Conservation (phyloP, 2,888 invertebrate species). For the Cactoblastis cactorum region DNA sequence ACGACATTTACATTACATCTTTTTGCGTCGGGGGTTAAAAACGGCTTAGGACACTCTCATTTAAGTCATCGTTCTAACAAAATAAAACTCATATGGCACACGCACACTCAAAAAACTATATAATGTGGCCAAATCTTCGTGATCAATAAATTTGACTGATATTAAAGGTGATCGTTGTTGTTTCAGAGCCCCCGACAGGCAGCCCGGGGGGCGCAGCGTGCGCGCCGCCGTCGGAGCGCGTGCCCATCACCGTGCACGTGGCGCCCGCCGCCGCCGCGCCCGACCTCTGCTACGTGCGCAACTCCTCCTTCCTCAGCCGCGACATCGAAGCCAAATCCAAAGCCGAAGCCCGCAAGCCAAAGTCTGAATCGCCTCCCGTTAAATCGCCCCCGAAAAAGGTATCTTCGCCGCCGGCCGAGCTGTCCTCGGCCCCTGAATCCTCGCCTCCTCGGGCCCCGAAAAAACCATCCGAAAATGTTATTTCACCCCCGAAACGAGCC, state of each 20-base stretch:
- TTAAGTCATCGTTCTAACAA: no score
- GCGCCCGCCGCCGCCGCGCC: slow-evolving; percentile 21
- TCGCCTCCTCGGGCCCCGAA: background rate
- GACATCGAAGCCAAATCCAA: slow-evolving; percentile 50
- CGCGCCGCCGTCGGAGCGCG: slow-evolving; percentile 22
- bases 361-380: slow-evolving; percentile 17
- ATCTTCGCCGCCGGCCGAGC: slow-evolving; percentile 12
- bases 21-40: no score
- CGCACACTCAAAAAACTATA: no score
- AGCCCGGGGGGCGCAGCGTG: slow-evolving; percentile 20
- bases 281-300: slow-evolving; percentile 47
- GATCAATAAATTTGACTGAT: no score
- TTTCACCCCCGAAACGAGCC: slow-evolving; percentile 1
- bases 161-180: background rate
- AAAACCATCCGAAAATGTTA: background rate
- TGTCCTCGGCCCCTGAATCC: slow-evolving; percentile 14
- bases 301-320: slow-evolving; percentile 56
- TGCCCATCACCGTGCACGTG: slow-evolving; percentile 32
- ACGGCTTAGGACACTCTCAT: no score
- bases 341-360: slow-evolving; percentile 20
- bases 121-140: no score
- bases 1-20: no score
- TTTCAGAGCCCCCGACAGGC: slow-evolving; percentile 18
- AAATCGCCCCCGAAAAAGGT: slow-evolving; percentile 7
- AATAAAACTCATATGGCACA: no score